phyloP scores from a whole-genome alignment of 2,888 invertebrate species.

The Drosophila merina region DNA sequence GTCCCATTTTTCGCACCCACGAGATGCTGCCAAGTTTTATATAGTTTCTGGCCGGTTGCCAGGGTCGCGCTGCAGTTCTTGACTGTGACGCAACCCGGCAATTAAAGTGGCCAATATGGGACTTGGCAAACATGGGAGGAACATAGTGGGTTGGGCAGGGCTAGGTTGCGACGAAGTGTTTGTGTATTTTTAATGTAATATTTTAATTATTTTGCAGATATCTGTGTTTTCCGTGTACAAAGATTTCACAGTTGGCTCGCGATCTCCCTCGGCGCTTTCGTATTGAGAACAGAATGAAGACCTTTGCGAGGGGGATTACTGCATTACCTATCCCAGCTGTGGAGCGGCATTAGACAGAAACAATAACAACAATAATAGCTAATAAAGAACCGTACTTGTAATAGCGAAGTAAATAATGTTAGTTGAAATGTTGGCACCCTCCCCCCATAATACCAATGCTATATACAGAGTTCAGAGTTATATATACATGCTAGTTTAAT shows the following conservation, averaged over 20 bases:
- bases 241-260: slow-evolving; percentile 94
- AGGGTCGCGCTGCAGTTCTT: slow-evolving; percentile 64
- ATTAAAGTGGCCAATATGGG: slow-evolving; percentile 50
- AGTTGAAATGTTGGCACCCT: slow-evolving; percentile 66
- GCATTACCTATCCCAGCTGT: slow-evolving; percentile 14
- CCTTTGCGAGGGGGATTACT: slow-evolving; percentile 1
- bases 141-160: neutral
- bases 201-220: slow-evolving; percentile 86
- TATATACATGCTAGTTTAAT: slow-evolving; percentile 63
- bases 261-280: slow-evolving; percentile 89
- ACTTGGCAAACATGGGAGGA: slow-evolving; percentile 14
- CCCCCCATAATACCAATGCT: slow-evolving; percentile 51
- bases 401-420: slow-evolving; percentile 73
- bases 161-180: slow-evolving; percentile 10
- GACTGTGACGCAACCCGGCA: slow-evolving; percentile 70
- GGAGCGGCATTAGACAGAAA: slow-evolving; percentile 52
- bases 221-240: slow-evolving; percentile 97
- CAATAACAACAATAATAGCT: slow-evolving; percentile 76
- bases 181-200: slow-evolving; percentile 39
- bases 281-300: slow-evolving; percentile 83
- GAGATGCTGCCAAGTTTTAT: slow-evolving; percentile 66
- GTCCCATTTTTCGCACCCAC: slow-evolving; percentile 42
- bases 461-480: slow-evolving; percentile 34
- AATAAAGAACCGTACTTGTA: slow-evolving; percentile 73
- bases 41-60: slow-evolving; percentile 65